Conservation (phyloP, 2,797 vertebrate species). For the Anguilla megastoma region DNA sequence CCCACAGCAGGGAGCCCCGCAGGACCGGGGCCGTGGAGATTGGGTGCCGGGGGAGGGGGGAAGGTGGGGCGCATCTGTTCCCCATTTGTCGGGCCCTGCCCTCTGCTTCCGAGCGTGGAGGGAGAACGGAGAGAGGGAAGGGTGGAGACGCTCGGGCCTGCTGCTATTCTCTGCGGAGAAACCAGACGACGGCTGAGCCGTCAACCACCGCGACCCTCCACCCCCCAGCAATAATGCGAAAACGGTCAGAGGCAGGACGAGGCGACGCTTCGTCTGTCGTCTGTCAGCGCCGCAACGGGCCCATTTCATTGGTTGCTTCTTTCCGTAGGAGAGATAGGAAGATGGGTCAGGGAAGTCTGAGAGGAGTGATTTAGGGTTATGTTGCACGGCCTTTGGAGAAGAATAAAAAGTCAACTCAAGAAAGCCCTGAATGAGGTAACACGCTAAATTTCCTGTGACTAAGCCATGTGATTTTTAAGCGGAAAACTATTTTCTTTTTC, state of each 20-base stretch:
- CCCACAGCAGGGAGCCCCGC: background rate
- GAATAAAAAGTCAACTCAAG: constrained; percentile 60
- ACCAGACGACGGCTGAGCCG: background rate
- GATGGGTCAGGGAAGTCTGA: constrained; percentile 17
- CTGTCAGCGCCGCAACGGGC: constrained; percentile 56
- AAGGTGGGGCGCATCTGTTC: constrained; percentile 31
- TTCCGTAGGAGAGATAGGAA: background rate
- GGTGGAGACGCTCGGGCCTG: background rate
- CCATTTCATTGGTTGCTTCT: constrained; percentile 61
- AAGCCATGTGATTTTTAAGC: constrained; percentile 44
- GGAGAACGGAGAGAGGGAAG: background rate
- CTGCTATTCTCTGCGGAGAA: background rate
- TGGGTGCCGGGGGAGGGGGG: constrained; percentile 21
- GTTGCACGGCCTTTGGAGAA: constrained; percentile 57
- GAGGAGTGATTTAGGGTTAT: constrained; percentile 60
- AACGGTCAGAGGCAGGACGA: background rate
- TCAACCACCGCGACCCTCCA: background rate
- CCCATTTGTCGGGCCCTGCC: constrained; percentile 26
- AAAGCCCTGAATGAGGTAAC: constrained; percentile 47
- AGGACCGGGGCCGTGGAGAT: background rate
- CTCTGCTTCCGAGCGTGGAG: background rate
- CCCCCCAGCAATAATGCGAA: background rate
- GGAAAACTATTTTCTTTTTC: constrained; percentile 21
- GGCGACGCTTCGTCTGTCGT: constrained; percentile 62
- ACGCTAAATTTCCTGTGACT: constrained; percentile 45